Evolutionary conservation across 2,888 invertebrate species (phyloP).

Genomic region (Bombyx huttoni): DNA sequence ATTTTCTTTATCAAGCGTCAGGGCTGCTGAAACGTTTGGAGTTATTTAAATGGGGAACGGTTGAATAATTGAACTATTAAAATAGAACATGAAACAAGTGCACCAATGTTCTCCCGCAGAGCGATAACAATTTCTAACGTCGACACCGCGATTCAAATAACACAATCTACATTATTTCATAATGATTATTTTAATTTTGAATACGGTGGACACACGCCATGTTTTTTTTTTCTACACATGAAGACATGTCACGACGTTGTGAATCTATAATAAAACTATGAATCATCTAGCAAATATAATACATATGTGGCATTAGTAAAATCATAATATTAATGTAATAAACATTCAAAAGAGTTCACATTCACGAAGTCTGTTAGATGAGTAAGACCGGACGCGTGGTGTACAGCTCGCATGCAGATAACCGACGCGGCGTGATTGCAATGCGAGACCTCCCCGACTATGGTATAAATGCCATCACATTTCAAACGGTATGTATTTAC

Average conservation of each 20-base stretch:
- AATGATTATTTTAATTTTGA: neutral
- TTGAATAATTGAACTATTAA: constrained; percentile 18
- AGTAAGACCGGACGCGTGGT: constrained; percentile 63
- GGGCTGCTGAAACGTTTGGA: constrained; percentile 15
- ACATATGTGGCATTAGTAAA: neutral
- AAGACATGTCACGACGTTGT: no score
- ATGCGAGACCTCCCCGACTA: constrained; percentile 56
- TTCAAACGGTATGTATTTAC: constrained; percentile 44
- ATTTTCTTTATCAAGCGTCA: neutral
- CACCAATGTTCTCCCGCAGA: constrained; percentile 45
- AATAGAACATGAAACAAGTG: constrained; percentile 9
- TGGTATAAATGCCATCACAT: constrained; percentile 66
- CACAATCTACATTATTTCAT: neutral
- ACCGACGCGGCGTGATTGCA: constrained; percentile 47
- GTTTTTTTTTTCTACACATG: neutral
- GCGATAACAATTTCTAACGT: constrained; percentile 27
- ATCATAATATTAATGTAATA: constrained; percentile 18
- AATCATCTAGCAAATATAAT: neutral
- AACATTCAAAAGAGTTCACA: constrained; percentile 29
- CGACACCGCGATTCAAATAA: constrained; percentile 9
- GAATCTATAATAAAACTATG: no score
- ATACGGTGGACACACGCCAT: neutral
- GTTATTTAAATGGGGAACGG: constrained; percentile 34
- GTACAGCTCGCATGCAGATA: constrained; percentile 57
- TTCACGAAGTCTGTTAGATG: constrained; percentile 49